Percentiles rank a stretch among this genome's conserved stretches.
Conservation (phyloP, 2,113 vertebrate genomes). For the Mesembrinibis cayennensis region DNA sequence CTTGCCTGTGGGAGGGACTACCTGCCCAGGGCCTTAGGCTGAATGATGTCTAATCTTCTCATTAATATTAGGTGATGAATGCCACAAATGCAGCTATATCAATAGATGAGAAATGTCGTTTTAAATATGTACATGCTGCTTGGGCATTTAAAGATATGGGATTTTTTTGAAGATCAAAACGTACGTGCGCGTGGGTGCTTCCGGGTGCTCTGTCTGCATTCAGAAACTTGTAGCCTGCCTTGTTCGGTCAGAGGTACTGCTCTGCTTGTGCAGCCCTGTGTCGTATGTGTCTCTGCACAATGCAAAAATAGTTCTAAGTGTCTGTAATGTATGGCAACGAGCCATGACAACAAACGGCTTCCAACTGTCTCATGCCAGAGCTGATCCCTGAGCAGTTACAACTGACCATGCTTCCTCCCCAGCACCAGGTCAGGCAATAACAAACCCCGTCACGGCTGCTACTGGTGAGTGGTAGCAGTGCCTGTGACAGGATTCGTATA, state of each 20-base stretch:
- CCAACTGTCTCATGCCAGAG: not conserved
- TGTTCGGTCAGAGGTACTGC: not conserved
- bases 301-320: not conserved
- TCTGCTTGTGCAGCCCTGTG: not conserved
- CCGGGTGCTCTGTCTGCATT: accelerated
- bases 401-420: not conserved
- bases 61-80: not conserved
- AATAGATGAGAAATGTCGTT: not conserved
- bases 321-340: not conserved
- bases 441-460: accelerated
- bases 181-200: not conserved
- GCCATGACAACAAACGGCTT: not conserved
- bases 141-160: not conserved
- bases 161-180: not conserved
- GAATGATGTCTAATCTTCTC: not conserved
- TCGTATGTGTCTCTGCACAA: not conserved
- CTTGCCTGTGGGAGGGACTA: not conserved
- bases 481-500: not conserved
- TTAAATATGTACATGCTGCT: not conserved
- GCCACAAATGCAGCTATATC: not conserved
- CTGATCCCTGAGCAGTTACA: not conserved
- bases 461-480: accelerated
- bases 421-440: accelerated
- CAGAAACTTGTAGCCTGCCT: not conserved
- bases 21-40: not conserved